Base-by-base conservation (phyloP, 2,113 vertebrate genomes). In the Myocastor coypus region DNA sequence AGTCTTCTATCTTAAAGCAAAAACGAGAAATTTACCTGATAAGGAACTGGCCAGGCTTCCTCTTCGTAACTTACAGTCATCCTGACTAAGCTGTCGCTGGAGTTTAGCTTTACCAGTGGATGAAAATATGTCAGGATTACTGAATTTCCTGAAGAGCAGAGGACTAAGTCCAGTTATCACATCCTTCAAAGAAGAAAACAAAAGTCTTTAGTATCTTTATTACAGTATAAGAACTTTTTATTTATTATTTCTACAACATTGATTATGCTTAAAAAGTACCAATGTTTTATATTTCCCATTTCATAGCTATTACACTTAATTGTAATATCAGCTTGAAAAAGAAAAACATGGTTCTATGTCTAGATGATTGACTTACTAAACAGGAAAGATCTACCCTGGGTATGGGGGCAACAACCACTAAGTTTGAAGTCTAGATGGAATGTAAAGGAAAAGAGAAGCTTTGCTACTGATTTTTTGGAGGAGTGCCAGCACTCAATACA, bases 71-170 rank as follows among this genome's bases (percentile, higher is more conserved):
- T 99, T 99, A 98, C 98, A 99, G 96, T 99, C 99, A 92, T 99
- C 99, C 96, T 99, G 99, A 97, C 99, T 99, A 71, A 99, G 98
- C 94, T 99, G 99, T 34, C 99, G 99, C 87, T 99, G 99, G 80
- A 99, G 98, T 95, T 99, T 99, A 96, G 98, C 98, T 98, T 99
- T 99, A 82, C 99, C 99, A 83, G 99, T 98, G 20, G 99, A 99
- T 8, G 99, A 98, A 89, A 99, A 99, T 95, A 99, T 99, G 98
- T 99, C 99, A 42, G 99, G 99, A 97, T 99, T 99, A 97, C 99
- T 99, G 94, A 99, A 98, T 97, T 99, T 99, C 98, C 99, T 99
- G 98, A 99, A 99, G 10, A 99, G 98, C 96, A 99, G 98, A 0
- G 99, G 98, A 97, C 99, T 98, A 5, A 99, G 98, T 81, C 96